These are phyloP conservation scores for Zoroaster sp. DNA, from an alignment of 53 echinoderm and acorn worm species.

Conservation along the genomic window DNA sequence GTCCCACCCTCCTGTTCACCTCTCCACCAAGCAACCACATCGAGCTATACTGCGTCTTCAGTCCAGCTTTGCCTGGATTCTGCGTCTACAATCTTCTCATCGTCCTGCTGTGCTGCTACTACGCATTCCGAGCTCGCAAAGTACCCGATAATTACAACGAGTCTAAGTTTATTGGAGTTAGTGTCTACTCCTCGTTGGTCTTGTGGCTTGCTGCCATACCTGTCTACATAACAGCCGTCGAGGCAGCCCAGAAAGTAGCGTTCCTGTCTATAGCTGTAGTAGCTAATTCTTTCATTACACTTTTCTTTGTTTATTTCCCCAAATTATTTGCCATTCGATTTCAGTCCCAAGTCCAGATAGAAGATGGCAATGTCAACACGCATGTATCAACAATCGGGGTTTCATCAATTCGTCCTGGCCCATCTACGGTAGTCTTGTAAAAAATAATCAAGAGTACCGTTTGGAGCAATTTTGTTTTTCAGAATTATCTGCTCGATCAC, in stretches of 20 bases:
- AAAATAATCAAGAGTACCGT: no score
- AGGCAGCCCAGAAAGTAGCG: conserved; percentile 19
- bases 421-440: no score
- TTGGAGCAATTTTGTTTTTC: no score
- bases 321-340: conserved; percentile 34
- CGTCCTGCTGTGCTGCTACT: conserved; percentile 46
- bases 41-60: conserved; percentile 40
- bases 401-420: no score
- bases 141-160: conserved; percentile 63
- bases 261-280: conserved; percentile 6
- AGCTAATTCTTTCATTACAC: conserved; percentile 18
- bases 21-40: conserved; percentile 37
- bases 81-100: conserved; percentile 50
- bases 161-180: conserved; percentile 53
- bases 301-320: conserved; percentile 36
- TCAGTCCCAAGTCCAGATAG: not conserved
- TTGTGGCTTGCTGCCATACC: conserved; percentile 28
- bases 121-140: conserved; percentile 38
- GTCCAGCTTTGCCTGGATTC: not conserved
- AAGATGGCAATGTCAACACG: not conserved
- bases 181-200: conserved; percentile 49
- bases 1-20: not conserved
- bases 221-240: conserved; percentile 26
- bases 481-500: no score
- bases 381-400: not conserved